Conservation (phyloP, 2,113 vertebrate genomes). For the Pogonocichla stellata region DNA sequence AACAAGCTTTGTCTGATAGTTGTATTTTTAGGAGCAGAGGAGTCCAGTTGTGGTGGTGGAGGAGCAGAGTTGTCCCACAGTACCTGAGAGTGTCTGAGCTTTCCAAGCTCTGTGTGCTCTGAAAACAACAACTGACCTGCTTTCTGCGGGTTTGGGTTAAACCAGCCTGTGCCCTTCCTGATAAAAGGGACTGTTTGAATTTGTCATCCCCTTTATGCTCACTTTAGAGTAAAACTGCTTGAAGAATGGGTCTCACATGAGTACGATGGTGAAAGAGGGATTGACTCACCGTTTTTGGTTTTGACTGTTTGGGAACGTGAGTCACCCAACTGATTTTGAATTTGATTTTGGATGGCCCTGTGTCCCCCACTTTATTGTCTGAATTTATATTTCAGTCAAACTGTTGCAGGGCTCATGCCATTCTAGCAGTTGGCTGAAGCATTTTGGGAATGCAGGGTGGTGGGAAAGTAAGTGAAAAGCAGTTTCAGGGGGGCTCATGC, state of each 20-base stretch:
- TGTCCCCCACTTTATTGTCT: not conserved
- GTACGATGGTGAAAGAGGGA: not conserved
- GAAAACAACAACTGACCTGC: not conserved
- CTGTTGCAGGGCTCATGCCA: not conserved
- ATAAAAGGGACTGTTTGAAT: not conserved
- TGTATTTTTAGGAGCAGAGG: conserved; percentile 6
- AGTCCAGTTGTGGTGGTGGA: not conserved
- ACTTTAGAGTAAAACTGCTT: not conserved
- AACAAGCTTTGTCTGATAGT: not conserved
- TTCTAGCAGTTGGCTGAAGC: not conserved
- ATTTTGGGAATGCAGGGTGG: not conserved
- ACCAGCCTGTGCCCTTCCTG: not conserved
- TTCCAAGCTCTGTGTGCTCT: not conserved
- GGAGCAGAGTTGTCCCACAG: not conserved
- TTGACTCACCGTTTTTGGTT: not conserved
- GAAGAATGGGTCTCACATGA: not conserved
- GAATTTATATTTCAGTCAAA: not conserved
- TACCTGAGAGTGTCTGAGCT: not conserved
- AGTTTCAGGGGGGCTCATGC: fast-evolving
- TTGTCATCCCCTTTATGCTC: not conserved
- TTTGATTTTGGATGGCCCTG: not conserved
- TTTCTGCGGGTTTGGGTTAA: not conserved
- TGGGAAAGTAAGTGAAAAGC: not conserved
- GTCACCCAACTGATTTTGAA: not conserved
- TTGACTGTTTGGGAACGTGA: not conserved